These are phyloP conservation scores for Magallana nippona DNA, from an alignment of 2,888 invertebrate species.

Conservation along the genomic window DNA sequence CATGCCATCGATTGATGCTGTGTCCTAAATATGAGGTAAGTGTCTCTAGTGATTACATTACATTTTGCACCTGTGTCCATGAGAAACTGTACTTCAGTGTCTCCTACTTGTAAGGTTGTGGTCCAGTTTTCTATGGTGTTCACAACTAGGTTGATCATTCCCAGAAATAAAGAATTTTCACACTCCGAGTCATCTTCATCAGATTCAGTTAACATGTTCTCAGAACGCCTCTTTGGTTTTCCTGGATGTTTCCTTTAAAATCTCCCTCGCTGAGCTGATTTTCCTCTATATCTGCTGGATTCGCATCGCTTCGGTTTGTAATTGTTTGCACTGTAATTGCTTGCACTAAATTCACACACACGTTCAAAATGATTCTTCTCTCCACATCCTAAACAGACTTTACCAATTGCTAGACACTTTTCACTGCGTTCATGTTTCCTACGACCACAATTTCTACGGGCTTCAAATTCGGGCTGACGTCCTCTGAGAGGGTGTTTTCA, in stretches of 20 bases:
- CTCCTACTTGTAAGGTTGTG: conserved; percentile 37
- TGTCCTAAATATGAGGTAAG: conserved; percentile 53
- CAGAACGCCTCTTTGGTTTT: background rate
- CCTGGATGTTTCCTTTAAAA: background rate
- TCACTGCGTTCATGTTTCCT: background rate
- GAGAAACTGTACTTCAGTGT: conserved; percentile 46
- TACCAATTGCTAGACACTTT: conserved; percentile 49
- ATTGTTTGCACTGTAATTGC: background rate
- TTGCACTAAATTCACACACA: conserved; percentile 35
- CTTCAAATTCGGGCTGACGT: background rate
- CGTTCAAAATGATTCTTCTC: conserved; percentile 50
- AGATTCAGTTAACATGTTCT: conserved; percentile 36
- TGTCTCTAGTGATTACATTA: conserved; percentile 47
- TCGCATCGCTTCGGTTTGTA: background rate
- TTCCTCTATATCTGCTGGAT: background rate
- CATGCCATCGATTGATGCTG: conserved; percentile 41
- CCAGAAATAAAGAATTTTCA: conserved; percentile 30
- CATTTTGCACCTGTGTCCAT: conserved; percentile 53
- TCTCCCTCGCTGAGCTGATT: background rate
- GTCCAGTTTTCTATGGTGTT: conserved; percentile 41
- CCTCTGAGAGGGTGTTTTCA: background rate
- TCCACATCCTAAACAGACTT: conserved; percentile 47
- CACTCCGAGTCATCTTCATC: conserved; percentile 29
- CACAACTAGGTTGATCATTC: conserved; percentile 1
- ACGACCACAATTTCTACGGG: conserved; percentile 38